These are phyloP conservation scores for Bubalus kerabau DNA, from an alignment of 2,113 vertebrate genomes.

Conservation along the genomic window DNA sequence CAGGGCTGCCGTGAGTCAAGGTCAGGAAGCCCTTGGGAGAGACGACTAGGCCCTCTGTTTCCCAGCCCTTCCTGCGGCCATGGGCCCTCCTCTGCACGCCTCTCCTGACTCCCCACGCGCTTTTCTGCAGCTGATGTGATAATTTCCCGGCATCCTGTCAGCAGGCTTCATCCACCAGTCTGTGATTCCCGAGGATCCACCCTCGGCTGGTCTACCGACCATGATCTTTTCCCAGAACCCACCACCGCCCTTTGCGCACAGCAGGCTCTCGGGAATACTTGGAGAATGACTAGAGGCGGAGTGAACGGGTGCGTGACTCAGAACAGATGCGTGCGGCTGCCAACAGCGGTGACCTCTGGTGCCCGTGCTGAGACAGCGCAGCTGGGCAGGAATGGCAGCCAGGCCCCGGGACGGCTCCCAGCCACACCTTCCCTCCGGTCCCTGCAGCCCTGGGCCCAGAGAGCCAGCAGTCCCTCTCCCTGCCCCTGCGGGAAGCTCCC, in stretches of 20 bases:
- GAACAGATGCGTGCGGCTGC: conserved; percentile 54
- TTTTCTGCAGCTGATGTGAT: not conserved
- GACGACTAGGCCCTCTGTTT: not conserved
- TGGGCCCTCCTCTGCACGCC: not conserved
- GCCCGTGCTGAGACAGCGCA: not conserved
- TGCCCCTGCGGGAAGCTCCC: not conserved
- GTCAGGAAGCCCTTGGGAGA: not conserved
- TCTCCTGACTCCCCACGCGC: not conserved
- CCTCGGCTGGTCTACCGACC: not conserved
- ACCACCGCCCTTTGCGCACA: not conserved
- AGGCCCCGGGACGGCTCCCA: not conserved
- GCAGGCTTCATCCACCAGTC: no score
- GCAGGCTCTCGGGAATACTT: conserved; percentile 37
- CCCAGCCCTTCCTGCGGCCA: not conserved
- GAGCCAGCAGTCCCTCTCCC: not conserved
- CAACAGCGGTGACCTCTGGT: conserved; percentile 57
- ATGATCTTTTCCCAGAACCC: not conserved
- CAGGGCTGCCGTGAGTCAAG: not conserved
- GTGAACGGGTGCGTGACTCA: conserved; percentile 41
- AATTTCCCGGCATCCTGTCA: not conserved
- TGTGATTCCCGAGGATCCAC: not conserved
- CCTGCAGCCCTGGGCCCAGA: not conserved
- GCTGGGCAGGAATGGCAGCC: conserved; percentile 46
- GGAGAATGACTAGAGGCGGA: not conserved
- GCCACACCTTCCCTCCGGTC: not conserved